These are phyloP conservation scores for silkworm (Bombyx mori) DNA, from an alignment of 1,140 invertebrate genomes.

Conservation along the genomic window DNA sequence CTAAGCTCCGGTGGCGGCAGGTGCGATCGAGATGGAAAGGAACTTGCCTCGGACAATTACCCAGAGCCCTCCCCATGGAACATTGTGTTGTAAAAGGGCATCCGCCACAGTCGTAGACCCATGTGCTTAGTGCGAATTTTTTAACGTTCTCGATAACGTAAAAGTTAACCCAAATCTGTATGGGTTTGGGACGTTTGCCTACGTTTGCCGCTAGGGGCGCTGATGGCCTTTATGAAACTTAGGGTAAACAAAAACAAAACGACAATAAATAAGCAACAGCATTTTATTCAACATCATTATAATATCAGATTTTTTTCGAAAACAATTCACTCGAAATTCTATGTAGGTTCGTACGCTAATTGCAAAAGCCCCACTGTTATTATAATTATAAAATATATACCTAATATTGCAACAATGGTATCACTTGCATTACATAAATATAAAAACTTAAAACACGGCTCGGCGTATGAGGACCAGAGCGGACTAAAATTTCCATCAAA, in stretches of 20 bases:
- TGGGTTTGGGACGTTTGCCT: too few relatives aligned
- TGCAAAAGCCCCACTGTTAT: conserved; percentile 33
- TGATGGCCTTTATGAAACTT: background rate
- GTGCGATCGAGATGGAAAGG: too few relatives aligned
- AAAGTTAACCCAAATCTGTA: too few relatives aligned
- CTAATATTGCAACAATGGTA: conserved; percentile 66
- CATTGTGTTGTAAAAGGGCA: too few relatives aligned
- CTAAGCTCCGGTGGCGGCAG: too few relatives aligned
- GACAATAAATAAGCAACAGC: conserved; percentile 41
- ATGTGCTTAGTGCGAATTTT: too few relatives aligned
- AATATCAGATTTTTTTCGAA: conserved; percentile 11
- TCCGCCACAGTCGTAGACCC: too few relatives aligned
- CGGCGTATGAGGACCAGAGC: background rate
- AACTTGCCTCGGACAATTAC: too few relatives aligned
- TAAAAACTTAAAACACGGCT: conserved; percentile 14
- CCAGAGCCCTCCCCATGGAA: too few relatives aligned
- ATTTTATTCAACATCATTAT: conserved; percentile 50
- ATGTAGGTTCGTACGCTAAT: conserved; percentile 10
- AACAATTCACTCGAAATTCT: conserved; percentile 4
- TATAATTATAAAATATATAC: conserved; percentile 38
- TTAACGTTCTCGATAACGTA: too few relatives aligned
- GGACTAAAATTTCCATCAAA: too few relatives aligned
- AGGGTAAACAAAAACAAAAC: conserved; percentile 17
- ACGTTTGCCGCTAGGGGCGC: too few relatives aligned
- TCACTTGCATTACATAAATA: conserved; percentile 48